A percentile compares a stretch with the other conserved stretches of the same genome.
Conservation (phyloP, 2,888 invertebrate genomes). For the Pristionchus fissidentatus region DNA sequence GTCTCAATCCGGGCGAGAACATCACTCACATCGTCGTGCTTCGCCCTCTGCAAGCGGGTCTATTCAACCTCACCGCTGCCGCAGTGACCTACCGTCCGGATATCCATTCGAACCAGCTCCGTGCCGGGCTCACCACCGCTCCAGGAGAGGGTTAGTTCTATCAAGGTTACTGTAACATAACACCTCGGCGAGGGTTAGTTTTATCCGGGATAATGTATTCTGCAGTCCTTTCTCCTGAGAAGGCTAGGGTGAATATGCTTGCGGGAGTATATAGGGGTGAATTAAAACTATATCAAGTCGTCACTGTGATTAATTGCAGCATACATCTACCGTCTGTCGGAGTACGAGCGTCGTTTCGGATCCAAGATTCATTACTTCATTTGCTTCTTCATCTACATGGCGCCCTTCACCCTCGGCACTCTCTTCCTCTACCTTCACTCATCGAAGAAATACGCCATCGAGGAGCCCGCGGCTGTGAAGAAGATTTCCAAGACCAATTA, state of each 20-base stretch:
- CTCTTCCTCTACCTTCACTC: slow-evolving; percentile 49
- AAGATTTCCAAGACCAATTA: slow-evolving; percentile 24
- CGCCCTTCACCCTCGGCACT: slow-evolving; percentile 81
- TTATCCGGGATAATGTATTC: not conserved
- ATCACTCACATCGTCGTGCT: slow-evolving; percentile 90
- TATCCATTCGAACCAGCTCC: slow-evolving; percentile 80
- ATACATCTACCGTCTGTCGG: slow-evolving; percentile 73
- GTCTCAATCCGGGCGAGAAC: slow-evolving; percentile 91
- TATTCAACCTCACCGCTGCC: slow-evolving; percentile 96
- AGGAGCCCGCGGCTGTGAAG: slow-evolving; percentile 7
- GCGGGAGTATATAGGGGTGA: no score
- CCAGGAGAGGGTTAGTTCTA: slow-evolving; percentile 93
- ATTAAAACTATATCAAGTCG: not conserved
- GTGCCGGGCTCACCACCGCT: slow-evolving; percentile 84
- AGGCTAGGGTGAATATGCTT: no score
- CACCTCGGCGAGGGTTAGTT: no score
- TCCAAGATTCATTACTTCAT: slow-evolving; percentile 87
- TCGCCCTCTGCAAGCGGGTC: slow-evolving; percentile 89
- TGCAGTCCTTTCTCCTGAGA: no score
- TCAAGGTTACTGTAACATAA: no score
- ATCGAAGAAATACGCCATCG: not conserved
- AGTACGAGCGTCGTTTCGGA: slow-evolving; percentile 76
- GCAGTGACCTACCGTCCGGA: slow-evolving; percentile 86
- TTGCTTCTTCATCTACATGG: slow-evolving; percentile 93
- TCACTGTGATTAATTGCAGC: slow-evolving; percentile 57